Base-by-base conservation (phyloP, 2,888 invertebrate genomes). In the Cheilosia impressa region DNA sequence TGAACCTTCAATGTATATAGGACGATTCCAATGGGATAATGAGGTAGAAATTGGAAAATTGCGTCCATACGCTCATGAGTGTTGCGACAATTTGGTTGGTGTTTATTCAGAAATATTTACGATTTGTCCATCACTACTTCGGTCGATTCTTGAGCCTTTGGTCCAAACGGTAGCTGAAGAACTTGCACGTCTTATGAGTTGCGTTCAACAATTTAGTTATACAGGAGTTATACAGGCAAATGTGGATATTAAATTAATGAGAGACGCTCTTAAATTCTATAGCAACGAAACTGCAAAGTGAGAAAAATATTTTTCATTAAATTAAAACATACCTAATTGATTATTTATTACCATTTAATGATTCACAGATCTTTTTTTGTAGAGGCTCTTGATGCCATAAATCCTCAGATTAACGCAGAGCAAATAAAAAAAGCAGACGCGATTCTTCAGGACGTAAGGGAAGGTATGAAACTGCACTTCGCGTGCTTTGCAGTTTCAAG, bases 1-100 rank as follows among this genome's bases (percentile, higher is more conserved):
- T 87, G 98, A 99, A 92, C 97, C 97, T 6, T 97, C 97, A 85
- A 98, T 99, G 98, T 98, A 98, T 92, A 94, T 97, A 90, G 98
- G 98, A 0, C 94, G 96, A 77, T 97, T 98, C 90, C 96, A 96
- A 90, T 97, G 98, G 95, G 96, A 96, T 89, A 95, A 95, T 0
- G 96, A 96, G 88, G 94, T 95, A 63, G 94, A 95, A 62, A 96
- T 96, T 0, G 95, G 94, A 5, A 97, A 97, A 90, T 94, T 98
- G 13, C 93, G 96, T 65, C 97, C 97, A 0, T 99, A 98, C 90
- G 96, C 97, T 27, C 98, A 97, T 91, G 97, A 97, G 92, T 96
- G 96, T 88, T 95, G 97, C 65, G 96, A 96, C 88, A 97, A 97
- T 91, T 93, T 97, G 41, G 95, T 96, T 0, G 92, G 91, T 2